Evolutionary conservation across 2,888 invertebrate genomes (phyloP), one percentile per base, ranked within the genome.

Genomic region (Argyresthia goedartella): DNA sequence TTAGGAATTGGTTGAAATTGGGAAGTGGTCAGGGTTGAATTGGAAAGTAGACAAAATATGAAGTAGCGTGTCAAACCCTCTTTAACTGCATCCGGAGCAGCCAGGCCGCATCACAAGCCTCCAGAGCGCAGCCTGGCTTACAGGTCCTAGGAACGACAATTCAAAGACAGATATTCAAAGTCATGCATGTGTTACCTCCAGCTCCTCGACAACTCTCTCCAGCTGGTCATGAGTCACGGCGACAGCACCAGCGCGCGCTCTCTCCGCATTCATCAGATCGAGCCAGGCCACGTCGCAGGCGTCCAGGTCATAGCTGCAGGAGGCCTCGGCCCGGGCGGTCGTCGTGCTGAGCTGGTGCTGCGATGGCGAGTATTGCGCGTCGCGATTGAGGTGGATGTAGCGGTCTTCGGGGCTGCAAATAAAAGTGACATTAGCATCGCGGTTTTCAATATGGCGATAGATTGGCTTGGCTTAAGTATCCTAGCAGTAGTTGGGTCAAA

Each of bases 231-330:
- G 97, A 50, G 91, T 90, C 57, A 98, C 89, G 52, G 92, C 88
- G 56, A 89, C 76, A 56, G 92, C 90, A 59, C 93, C 93, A 56
- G 91, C 91, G 66, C 91, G 88, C 50, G 94, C 93, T 57, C 97
- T 89, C 81, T 97, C 96, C n/a, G 93, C 92, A 79, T 98, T 98
- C 52, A 95, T 82, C 57, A 93, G 88, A 62, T 91, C 91, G 56
- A 98, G 88, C 98, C 98, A 98, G 46, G 93, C 90, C 55, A 93
- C 92, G 80, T 98, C 98, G 59, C 93, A 91, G 65, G 96, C 96
- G 82, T 98, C 98, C 67, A 98, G 89, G 80, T 98, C 98, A 76
- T 98, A 98, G 59, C 94, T 93, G 84, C 98, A 98, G 25, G 96
- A 94, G 62, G 95, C 95, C 77, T 98, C 97, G 13, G 97, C 94